Conservation (phyloP, 2,888 invertebrate genomes). For the Conistra vaccinii region DNA sequence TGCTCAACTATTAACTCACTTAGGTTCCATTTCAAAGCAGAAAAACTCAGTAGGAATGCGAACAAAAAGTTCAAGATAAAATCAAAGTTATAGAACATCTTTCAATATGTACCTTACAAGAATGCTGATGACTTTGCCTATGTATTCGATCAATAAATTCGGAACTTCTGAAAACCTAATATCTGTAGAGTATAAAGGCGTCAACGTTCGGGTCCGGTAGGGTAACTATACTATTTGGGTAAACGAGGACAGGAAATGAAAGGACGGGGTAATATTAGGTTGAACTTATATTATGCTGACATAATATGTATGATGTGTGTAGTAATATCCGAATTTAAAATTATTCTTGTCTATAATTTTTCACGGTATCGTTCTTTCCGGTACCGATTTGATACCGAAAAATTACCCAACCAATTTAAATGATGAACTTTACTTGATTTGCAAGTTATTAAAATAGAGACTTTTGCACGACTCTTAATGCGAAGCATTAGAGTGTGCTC, state of each 20-base stretch:
- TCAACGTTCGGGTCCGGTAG: slow-evolving; percentile 51
- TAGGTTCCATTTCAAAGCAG: slow-evolving; percentile 23
- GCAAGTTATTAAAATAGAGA: too few species aligned
- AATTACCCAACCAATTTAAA: background rate
- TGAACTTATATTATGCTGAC: background rate
- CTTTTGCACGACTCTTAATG: too few species aligned
- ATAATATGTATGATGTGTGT: background rate
- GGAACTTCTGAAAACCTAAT: slow-evolving; percentile 66
- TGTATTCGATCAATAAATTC: slow-evolving; percentile 66
- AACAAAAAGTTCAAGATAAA: slow-evolving; percentile 50
- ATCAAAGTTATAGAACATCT: slow-evolving; percentile 47
- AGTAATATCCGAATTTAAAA: background rate
- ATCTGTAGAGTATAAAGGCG: slow-evolving; percentile 63
- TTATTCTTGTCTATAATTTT: background rate
- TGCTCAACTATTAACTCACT: background rate
- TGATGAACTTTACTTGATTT: background rate
- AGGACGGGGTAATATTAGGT: slow-evolving; percentile 36
- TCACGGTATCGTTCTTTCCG: background rate
- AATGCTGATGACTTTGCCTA: slow-evolving; percentile 58
- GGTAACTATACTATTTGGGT: slow-evolving; percentile 40
- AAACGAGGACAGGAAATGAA: slow-evolving; percentile 57
- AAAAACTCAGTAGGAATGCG: background rate
- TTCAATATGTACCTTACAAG: slow-evolving; percentile 54
- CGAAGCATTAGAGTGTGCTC: too few species aligned
- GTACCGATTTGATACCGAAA: background rate